Conservation (phyloP, 37 sponge, comb jelly and placozoan genomes). For the Agelas oroides region DNA sequence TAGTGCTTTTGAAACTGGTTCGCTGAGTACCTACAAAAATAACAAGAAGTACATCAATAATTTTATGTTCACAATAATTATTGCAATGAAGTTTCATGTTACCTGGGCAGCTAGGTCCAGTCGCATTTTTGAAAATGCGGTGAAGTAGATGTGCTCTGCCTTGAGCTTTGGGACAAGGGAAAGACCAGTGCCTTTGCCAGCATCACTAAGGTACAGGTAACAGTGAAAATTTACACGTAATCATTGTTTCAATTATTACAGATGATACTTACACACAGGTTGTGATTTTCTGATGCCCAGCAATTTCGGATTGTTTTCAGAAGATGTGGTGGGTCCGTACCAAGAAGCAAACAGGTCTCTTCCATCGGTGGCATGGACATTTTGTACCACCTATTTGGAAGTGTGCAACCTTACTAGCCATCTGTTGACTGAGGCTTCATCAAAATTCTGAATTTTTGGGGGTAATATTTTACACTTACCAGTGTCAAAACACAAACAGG, state of each 20-base stretch:
- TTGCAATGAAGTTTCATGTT: too few species aligned
- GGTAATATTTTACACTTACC: too few species aligned
- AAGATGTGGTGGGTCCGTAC: slow-evolving; percentile 15
- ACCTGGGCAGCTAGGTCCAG: slow-evolving; percentile 9
- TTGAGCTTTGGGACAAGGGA: neutral
- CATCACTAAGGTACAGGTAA: slow-evolving; percentile 7
- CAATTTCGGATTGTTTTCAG: too few species aligned
- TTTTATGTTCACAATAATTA: too few species aligned
- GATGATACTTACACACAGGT: neutral
- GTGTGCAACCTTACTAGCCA: neutral
- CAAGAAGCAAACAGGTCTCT: neutral
- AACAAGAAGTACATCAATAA: too few species aligned
- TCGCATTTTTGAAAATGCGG: neutral
- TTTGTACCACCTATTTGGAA: too few species aligned
- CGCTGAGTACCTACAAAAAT: neutral
- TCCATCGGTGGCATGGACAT: neutral
- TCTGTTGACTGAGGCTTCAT: neutral
- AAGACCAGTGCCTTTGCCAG: neutral
- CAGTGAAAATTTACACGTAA: too few species aligned
- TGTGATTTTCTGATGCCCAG: neutral
- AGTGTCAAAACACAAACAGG: too few species aligned
- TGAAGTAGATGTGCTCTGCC: neutral
- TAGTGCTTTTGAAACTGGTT: neutral
- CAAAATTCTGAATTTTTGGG: too few species aligned
- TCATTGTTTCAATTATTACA: neutral